Conservation (phyloP, 2,888 invertebrate genomes). For the Volucella zonaria region DNA sequence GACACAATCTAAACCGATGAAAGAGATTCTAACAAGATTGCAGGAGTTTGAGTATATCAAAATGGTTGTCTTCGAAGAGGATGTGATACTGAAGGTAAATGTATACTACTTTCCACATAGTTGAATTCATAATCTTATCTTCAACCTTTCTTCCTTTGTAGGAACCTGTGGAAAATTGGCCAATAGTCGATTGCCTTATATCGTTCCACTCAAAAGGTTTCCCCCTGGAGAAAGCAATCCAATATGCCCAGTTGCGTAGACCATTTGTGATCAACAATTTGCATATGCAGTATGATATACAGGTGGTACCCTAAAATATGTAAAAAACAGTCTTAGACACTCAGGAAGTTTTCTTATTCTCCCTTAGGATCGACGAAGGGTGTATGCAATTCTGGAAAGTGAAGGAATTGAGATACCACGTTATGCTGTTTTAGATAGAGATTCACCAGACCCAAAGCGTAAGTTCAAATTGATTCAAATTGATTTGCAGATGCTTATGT, state of each 20-base stretch:
- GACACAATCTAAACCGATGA: slow-evolving; percentile 99
- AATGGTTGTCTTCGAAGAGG: slow-evolving; percentile 97
- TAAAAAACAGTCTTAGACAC: slow-evolving; percentile 53
- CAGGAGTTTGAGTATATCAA: slow-evolving; percentile 98
- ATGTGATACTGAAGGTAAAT: slow-evolving; percentile 94
- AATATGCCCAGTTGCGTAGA: slow-evolving; percentile 95
- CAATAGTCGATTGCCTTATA: slow-evolving; percentile 97
- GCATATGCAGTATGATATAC: slow-evolving; percentile 98
- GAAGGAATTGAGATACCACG: slow-evolving; percentile 99
- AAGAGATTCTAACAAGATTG: slow-evolving; percentile 96
- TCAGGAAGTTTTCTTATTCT: slow-evolving; percentile 33
- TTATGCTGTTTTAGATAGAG: slow-evolving; percentile 97
- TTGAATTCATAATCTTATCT: not conserved
- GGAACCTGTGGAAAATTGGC: slow-evolving; percentile 99
- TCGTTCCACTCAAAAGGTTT: slow-evolving; percentile 99
- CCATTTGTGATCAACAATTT: slow-evolving; percentile 99
- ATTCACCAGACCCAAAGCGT: slow-evolving; percentile 95
- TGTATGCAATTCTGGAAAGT: slow-evolving; percentile 95
- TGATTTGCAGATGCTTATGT: not conserved
- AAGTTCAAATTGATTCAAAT: slow-evolving; percentile 80
- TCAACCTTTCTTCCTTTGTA: slow-evolving; percentile 79
- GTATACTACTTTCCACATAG: not conserved
- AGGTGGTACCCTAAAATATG: slow-evolving; percentile 84
- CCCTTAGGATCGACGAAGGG: slow-evolving; percentile 92
- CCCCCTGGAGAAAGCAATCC: slow-evolving; percentile 98